Base-by-base conservation (phyloP, 92 coral and sea anemone genomes). In the Zoanthus gigantus region DNA sequence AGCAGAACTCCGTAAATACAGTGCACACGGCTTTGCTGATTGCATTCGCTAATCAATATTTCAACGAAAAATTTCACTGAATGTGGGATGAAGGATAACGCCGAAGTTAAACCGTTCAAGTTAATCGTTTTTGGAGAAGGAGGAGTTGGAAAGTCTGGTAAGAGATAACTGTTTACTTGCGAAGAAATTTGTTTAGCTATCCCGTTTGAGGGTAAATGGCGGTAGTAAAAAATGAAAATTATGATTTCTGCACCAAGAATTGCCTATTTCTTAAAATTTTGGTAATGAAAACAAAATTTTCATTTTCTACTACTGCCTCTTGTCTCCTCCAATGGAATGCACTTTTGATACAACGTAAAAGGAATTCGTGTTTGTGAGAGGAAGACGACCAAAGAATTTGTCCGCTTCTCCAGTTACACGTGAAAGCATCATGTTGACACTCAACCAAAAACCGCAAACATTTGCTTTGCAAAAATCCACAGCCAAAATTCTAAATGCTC, bases 101-200 rank as follows among this genome's bases (percentile, higher is more conserved):
- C 18, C 60, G 85, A 65, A 12, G 57, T 29, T 6, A 60, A 81
- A 13, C 85, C 85, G 76, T 66, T 81, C 17, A 81, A 81, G 53
- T 34, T 81, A 31, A 66, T 81, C 45, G 85, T 81, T 60, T 81
- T 81, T 63, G 85, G 85, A 12, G 85, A 81, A 63, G 85, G 85
- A 17, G 85, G 85, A 5, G 85, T 81, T 8, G 85, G 85, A 67
- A 81, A 81, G 46, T 81, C 85, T 14, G 85, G 85, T 81, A 81
- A 66, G 85, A 14, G 28, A 81, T 46, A 37, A 63, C 3, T 45
- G 5, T 66, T 30, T 7, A 18, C 12, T 65, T 34, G 61, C 28
- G 13, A 18, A 7, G 6, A 7, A 14, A 37, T 23, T 69, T 1
- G 37, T 18, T 67, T 28, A 14, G 9, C 56, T 15, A 2, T 58